Evolutionary conservation across 1,140 invertebrate genomes (phyloP).

Genomic region (Maconellicoccus hirsutus): DNA sequence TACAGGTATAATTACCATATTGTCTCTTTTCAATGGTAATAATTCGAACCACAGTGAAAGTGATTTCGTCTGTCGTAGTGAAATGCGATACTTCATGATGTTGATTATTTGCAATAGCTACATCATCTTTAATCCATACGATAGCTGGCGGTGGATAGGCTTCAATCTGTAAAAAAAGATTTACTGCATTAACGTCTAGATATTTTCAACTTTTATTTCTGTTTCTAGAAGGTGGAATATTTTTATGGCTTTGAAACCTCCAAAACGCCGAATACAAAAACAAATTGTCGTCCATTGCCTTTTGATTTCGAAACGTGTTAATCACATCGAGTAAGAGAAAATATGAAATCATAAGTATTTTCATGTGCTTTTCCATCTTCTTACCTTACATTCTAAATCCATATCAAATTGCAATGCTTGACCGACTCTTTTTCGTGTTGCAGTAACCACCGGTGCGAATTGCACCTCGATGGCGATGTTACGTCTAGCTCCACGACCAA

Average conservation of each 20-base stretch:
- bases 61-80: slow-evolving; percentile 77
- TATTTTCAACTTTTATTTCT: too few species aligned
- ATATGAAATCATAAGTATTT: too few species aligned
- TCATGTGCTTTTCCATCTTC: too few species aligned
- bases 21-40: slow-evolving; percentile 84
- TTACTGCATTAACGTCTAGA: neutral
- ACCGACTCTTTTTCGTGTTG: slow-evolving; percentile 63
- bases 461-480: slow-evolving; percentile 84
- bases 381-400: slow-evolving; percentile 71
- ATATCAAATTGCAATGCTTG: slow-evolving; percentile 85
- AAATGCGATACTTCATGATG: slow-evolving; percentile 83
- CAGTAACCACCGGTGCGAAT: slow-evolving; percentile 72
- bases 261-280: too few species aligned
- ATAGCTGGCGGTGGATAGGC: slow-evolving; percentile 83
- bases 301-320: too few species aligned
- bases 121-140: slow-evolving; percentile 71
- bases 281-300: too few species aligned
- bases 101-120: slow-evolving; percentile 73
- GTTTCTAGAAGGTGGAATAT: too few species aligned
- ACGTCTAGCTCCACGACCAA: slow-evolving; percentile 66
- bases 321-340: too few species aligned
- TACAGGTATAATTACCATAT: slow-evolving; percentile 75
- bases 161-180: slow-evolving; percentile 44
- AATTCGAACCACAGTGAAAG: slow-evolving; percentile 74
- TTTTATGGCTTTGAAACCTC: too few species aligned